Evolutionary conservation across 2,113 vertebrate genomes (phyloP), one percentile per base, ranked within the genome.

Genomic region (Sander lucioperca): DNA sequence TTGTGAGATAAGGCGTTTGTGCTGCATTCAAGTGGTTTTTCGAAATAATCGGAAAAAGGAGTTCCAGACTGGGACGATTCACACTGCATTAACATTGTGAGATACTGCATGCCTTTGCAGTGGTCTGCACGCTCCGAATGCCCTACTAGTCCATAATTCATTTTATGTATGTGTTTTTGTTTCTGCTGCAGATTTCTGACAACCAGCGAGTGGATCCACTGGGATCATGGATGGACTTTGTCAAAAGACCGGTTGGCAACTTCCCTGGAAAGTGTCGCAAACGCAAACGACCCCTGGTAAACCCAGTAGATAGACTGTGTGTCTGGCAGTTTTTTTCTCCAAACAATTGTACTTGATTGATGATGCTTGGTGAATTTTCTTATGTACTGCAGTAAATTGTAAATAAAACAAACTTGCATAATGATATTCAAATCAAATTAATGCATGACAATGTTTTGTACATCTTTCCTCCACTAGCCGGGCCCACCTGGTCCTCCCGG

Each of bases 221-320:
- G 36, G 93, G 89, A 43, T 98, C 98, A 18, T 99, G 97, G 98
- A 96, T 99, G 91, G 97, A 96, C 92, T 99, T 99, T 81, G 96
- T 98, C 47, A 96, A 97, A 80, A 94, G 97, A 82, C 96, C 97
- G 0, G 96, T 97, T 1, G 96, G 96, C 0, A 96, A 85, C 86
- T 92, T 86, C 58, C 91, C 95, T 23, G 96, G 91, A 92, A 97
- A 96, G 84, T 96, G 96, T 85, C 94, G 96, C 45, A 97, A 95
- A 70, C 95, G 96, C 89, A 98, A 97, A 92, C 96, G 96, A 80
- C 94, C 95, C 72, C 82, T 93, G 95, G 98, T 99, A 93, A 91
- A 94, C 77, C 43, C 62, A 62, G 19, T 54, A 58, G 21, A 66
- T 43, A 19, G 19, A 74, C 12, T 45, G 23, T 74, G 19, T 65